Conservation (phyloP, 2,888 invertebrate species). For the Stramonita haemastoma region DNA sequence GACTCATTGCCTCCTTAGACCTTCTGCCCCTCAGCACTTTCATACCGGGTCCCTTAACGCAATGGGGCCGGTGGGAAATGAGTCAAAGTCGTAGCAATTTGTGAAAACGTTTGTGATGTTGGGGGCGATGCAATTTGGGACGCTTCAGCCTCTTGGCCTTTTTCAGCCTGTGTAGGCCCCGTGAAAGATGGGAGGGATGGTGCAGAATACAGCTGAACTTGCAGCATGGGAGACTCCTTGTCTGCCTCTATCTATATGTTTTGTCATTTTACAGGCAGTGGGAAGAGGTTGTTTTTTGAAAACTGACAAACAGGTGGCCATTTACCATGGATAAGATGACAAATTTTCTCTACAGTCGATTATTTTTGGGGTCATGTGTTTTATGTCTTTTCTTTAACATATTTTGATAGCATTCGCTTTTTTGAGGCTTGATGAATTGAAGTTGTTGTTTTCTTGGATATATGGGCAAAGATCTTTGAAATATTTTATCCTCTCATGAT, state of each 20-base stretch:
- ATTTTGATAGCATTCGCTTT: too few species aligned
- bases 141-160: constrained; percentile 23
- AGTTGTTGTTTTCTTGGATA: too few species aligned
- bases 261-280: neutral
- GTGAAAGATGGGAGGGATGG: neutral
- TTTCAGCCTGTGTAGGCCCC: constrained; percentile 22
- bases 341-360: too few species aligned
- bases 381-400: too few species aligned
- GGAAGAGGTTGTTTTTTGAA: neutral
- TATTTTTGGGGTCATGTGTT: too few species aligned
- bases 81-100: constrained; percentile 36
- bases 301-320: neutral
- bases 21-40: constrained; percentile 18
- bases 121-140: constrained; percentile 25
- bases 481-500: too few species aligned
- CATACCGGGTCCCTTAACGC: constrained; percentile 29
- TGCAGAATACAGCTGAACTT: neutral
- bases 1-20: constrained; percentile 22
- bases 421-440: too few species aligned
- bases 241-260: neutral
- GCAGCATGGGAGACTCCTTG: neutral
- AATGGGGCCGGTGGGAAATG: constrained; percentile 37
- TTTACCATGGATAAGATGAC: neutral
- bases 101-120: constrained; percentile 38
- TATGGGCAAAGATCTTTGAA: too few species aligned